Evolutionary conservation across 2,113 vertebrate genomes (phyloP), one percentile per base, ranked within the genome.

Genomic region (Capricornis sumatraensis): DNA sequence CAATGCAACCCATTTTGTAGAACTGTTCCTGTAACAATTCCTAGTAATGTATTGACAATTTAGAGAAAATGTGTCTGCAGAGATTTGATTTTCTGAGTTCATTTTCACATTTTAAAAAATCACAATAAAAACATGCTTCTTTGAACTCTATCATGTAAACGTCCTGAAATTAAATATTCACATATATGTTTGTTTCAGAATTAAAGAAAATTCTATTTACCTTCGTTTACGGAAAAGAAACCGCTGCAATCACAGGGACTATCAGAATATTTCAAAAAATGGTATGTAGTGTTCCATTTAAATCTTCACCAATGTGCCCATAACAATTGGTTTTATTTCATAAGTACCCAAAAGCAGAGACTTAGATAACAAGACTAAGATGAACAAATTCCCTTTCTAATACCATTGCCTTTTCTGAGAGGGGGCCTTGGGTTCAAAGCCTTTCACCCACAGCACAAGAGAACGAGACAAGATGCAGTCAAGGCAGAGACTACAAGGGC

Each of bases 201-300:
- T 98, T 45, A 98, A 98, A 98, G 98, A 98, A 93, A 98, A 98
- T 36, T 99, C 99, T 28, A 74, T 99, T 53, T 99, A 99, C 60
- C 98, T 98, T 57, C 98, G 79, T 62, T 97, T 99, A 82, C 94
- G 98, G 13, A 96, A 95, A 82, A 98, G 99, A 97, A 99, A 99
- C 96, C 99, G 25, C 71, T 99, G 99, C 84, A 99, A 99, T 96
- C 99, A 99, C 97, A 98, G 99, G 64, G 99, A 99, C 93, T 98
- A 99, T 91, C 99, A 99, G 97, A 99, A 98, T 81, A 98, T 99
- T 96, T 98, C 99, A 19, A 98, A 95, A 97, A 99, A 99, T 33
- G 99, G 99, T 99, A 98, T 0, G 98, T 96, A 36, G 55, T 25
- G 4, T n/a, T 47, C 36, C 50, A 27, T 40, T 10, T 58, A 6